phyloP scores from a whole-genome alignment of 2,888 invertebrate species.

The Dichetophora obliterata region DNA sequence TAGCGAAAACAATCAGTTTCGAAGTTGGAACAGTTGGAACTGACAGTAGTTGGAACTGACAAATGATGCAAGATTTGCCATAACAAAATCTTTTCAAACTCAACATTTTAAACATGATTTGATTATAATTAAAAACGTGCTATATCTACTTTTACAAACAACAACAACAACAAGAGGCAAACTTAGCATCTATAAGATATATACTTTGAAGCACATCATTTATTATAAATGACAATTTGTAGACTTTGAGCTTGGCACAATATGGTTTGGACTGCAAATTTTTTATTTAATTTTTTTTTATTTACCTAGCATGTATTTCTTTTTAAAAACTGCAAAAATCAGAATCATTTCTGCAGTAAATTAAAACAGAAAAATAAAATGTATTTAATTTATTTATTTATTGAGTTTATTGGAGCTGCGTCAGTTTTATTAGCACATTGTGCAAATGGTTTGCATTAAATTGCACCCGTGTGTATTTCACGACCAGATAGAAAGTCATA shows the following conservation, averaged over 20 bases:
- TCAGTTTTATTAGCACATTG: neutral
- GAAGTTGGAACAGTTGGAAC: too few relatives aligned
- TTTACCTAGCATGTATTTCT: too few relatives aligned
- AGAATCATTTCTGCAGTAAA: neutral
- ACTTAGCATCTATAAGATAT: too few relatives aligned
- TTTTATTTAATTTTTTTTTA: too few relatives aligned
- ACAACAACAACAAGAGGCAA: neutral
- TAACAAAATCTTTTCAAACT: too few relatives aligned
- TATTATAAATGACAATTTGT: too few relatives aligned
- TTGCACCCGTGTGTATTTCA: neutral
- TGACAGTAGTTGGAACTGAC: neutral
- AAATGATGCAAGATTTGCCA: neutral
- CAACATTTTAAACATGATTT: too few relatives aligned
- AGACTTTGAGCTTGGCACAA: too few relatives aligned
- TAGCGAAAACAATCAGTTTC: too few relatives aligned
- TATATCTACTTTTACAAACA: neutral
- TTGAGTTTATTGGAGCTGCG: neutral
- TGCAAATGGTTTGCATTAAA: neutral
- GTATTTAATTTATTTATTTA: too few relatives aligned
- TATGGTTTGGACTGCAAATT: too few relatives aligned
- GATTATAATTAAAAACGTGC: conserved; percentile 9
- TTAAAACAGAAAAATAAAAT: neutral
- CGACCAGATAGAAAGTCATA: neutral
- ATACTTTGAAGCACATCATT: neutral
- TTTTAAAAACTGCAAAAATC: too few relatives aligned